These are phyloP conservation scores for Danio jaintianensis DNA, from an alignment of 2,797 vertebrate genomes.

Conservation along the genomic window DNA sequence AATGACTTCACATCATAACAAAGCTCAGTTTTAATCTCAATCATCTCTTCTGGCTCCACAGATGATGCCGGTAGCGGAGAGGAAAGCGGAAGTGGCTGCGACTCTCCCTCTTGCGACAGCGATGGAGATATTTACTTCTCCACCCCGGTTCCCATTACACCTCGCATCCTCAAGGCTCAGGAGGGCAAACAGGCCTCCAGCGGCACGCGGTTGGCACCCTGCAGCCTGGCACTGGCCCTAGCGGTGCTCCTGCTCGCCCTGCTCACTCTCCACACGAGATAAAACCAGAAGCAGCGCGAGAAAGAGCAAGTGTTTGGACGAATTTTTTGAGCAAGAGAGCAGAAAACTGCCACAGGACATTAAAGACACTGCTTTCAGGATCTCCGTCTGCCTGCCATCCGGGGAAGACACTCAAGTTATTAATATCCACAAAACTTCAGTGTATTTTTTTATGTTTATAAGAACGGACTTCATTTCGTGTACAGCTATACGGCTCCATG, in stretches of 20 bases:
- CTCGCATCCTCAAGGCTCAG: conserved; percentile 26
- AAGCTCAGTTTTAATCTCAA: conserved; percentile 8
- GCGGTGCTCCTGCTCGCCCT: conserved; percentile 71
- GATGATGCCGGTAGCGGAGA: conserved; percentile 85
- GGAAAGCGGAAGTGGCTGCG: conserved; percentile 93
- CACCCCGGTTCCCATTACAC: conserved; percentile 62
- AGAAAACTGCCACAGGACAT: conserved; percentile 77
- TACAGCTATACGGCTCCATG: conserved; percentile 69
- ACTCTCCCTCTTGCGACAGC: conserved; percentile 78
- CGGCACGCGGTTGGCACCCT: conserved; percentile 42
- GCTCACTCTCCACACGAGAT: conserved; percentile 75
- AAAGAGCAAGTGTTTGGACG: conserved; percentile 47
- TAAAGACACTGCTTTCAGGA: conserved; percentile 79
- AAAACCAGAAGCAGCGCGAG: conserved; percentile 60
- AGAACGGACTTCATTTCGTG: conserved; percentile 72
- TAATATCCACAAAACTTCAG: conserved; percentile 81
- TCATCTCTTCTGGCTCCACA: conserved; percentile 27
- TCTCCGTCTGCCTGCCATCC: conserved; percentile 72
- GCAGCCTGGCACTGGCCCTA: conserved; percentile 71
- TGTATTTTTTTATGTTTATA: conserved; percentile 68
- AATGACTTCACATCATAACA: neutral
- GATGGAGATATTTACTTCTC: conserved; percentile 89
- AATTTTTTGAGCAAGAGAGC: conserved; percentile 56
- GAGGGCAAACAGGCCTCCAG: rapidly evolving
- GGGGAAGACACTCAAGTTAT: conserved; percentile 72